These are phyloP conservation scores for Iselma pallidipennis DNA, from an alignment of 2,888 invertebrate species.

Conservation along the genomic window DNA sequence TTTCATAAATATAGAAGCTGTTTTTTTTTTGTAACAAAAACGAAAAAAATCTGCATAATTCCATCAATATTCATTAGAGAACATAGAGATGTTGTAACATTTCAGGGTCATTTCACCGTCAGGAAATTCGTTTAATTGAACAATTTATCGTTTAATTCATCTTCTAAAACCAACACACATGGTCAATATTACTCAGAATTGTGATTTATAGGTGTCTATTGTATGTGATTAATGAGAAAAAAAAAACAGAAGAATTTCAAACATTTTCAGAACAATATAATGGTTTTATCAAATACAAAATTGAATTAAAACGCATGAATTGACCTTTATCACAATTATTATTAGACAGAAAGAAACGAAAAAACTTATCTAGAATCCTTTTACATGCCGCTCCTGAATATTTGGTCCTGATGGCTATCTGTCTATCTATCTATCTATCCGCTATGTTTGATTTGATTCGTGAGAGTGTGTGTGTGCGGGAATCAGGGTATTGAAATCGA, in stretches of 20 bases:
- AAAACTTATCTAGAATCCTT: slow-evolving; percentile 18
- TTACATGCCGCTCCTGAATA: slow-evolving; percentile 16
- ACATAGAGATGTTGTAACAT: background rate
- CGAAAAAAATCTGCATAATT: background rate
- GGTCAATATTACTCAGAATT: background rate
- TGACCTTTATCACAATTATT: slow-evolving; percentile 13
- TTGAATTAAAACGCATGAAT: slow-evolving; percentile 8
- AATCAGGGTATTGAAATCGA: slow-evolving; percentile 7
- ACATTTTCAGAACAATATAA: slow-evolving; percentile 4
- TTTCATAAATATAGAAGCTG: background rate
- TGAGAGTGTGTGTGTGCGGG: slow-evolving; percentile 1
- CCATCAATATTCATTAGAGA: slow-evolving; percentile 21
- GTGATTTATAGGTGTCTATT: background rate
- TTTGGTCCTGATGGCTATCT: slow-evolving; percentile 21
- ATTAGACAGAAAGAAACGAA: background rate
- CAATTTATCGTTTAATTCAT: background rate
- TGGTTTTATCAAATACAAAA: slow-evolving; percentile 6
- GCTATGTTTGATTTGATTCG: slow-evolving; percentile 16
- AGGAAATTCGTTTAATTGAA: background rate
- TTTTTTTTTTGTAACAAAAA: background rate
- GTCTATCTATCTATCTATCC: slow-evolving; percentile 10
- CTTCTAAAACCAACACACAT: background rate
- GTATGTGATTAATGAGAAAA: background rate
- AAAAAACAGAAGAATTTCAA: background rate
- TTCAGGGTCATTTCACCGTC: background rate